These are phyloP conservation scores for Grammomys surdaster DNA, from an alignment of 2,113 vertebrate species.

Conservation along the genomic window DNA sequence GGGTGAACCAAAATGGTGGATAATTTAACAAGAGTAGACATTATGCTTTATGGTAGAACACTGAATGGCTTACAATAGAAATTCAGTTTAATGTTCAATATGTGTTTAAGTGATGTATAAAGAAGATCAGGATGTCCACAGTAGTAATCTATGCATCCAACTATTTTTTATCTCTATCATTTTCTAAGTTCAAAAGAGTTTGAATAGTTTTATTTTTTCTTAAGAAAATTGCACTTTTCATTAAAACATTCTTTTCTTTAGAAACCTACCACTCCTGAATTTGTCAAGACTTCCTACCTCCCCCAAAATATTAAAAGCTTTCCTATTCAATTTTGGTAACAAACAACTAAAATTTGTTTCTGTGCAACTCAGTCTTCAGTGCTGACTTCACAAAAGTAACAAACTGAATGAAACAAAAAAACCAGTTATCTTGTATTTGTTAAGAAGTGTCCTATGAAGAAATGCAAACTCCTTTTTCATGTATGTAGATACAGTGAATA, in stretches of 20 bases:
- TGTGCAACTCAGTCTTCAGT: neutral
- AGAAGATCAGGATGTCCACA: neutral
- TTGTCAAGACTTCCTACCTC: neutral
- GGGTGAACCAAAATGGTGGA: neutral
- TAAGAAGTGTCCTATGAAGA: neutral
- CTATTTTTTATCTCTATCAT: neutral
- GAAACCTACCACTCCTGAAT: neutral
- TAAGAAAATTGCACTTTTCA: neutral
- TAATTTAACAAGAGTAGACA: neutral
- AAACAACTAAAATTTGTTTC: neutral
- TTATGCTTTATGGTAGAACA: neutral
- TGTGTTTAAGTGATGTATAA: neutral
- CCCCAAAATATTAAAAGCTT: neutral
- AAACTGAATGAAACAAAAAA: neutral
- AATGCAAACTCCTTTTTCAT: neutral
- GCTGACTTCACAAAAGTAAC: neutral
- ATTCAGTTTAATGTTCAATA: neutral
- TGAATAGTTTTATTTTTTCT: neutral
- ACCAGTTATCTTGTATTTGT: neutral
- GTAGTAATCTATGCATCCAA: neutral
- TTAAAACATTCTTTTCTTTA: neutral
- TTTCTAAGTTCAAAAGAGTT: neutral
- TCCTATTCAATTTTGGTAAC: neutral
- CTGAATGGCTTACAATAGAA: neutral
- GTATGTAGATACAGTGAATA: neutral